Base-by-base conservation (phyloP, 2,888 invertebrate species). In the Phorcus lineatus region DNA sequence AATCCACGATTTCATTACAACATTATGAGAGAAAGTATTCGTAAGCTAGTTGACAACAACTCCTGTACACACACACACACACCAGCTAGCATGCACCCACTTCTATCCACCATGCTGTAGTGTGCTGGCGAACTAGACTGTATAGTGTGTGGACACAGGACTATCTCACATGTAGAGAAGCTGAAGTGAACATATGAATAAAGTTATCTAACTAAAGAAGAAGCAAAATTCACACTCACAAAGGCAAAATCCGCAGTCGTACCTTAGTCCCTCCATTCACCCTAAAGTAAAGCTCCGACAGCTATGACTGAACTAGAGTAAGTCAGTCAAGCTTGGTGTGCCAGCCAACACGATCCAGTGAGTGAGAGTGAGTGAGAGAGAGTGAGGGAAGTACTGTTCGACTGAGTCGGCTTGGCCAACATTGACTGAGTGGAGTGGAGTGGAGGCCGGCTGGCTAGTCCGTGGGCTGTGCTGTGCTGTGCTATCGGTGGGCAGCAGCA, bases 231-330 rank as follows among this genome's bases (percentile, higher is more conserved):
- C 62, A 62, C 62, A 62, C 62, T 62, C 62, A 62, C 62, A 62
- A 62, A 62, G 62, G 62, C 62, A 62, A 24, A 62, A 62, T 62
- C 62, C 62, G 62, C 62, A 62, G 62, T 62, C 62, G 62, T 62
- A 62, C 62, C 62, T 62, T 62, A 62, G 24, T 62, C 62, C 62
- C 62, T 62, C 62, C 62, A 62, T 62, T 62, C 62, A 62, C 24
- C 19, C 62, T 7, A 62, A 24, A 62, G 62, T 62, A 62, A 62
- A 62, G 62, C 62, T 28, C 62, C 28, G 28, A 36, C 28, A 47
- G 47, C 47, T 62, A 17, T 62, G 62, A 62, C 62, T 47, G 47
- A 47, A 47, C 47, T 62, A 28, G 62, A 62, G 24, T 28, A 28
- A 62, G 62, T 24, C 62, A 62, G 62, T 28, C 24, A 22, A 47